A percentile compares a stretch with the other conserved stretches of the same genome.
Evolutionary conservation across 2,113 vertebrate genomes (phyloP).

Genomic region (Catharus fuscescens): DNA sequence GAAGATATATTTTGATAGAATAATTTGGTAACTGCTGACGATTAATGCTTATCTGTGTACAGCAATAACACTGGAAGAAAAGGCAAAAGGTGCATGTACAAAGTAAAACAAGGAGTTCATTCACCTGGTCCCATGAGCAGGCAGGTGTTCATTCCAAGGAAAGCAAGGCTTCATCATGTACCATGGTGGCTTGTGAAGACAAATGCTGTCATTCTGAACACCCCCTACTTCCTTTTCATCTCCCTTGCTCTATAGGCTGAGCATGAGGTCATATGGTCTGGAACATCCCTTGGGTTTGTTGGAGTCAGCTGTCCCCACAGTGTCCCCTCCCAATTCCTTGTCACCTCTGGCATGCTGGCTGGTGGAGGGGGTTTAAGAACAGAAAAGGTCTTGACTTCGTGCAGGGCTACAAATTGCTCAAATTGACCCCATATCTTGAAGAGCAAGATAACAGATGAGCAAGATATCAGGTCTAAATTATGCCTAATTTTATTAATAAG

Average conservation of each 20-base stretch:
- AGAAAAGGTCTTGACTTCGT: not conserved
- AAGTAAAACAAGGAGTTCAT: not conserved
- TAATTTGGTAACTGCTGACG: not conserved
- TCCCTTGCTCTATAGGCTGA: not conserved
- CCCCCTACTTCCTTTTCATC: not conserved
- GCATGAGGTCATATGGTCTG: not conserved
- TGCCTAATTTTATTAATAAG: not conserved
- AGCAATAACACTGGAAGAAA: not conserved
- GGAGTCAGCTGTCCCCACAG: not conserved
- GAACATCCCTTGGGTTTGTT: not conserved
- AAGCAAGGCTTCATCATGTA: not conserved
- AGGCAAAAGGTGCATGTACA: not conserved
- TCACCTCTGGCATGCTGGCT: accelerated
- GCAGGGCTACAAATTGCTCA: not conserved
- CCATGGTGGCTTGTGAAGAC: not conserved
- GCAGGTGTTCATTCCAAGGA: not conserved
- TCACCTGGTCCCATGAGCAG: not conserved
- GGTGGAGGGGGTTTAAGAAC: not conserved
- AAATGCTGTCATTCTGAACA: accelerated
- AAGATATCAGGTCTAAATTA: not conserved
- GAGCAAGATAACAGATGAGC: not conserved
- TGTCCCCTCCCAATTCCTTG: not conserved
- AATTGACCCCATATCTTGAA: not conserved
- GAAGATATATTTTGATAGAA: not conserved
- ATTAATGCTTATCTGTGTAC: not conserved